Conservation (phyloP, 2,797 vertebrate species). For the Gymnocypris eckloni region DNA sequence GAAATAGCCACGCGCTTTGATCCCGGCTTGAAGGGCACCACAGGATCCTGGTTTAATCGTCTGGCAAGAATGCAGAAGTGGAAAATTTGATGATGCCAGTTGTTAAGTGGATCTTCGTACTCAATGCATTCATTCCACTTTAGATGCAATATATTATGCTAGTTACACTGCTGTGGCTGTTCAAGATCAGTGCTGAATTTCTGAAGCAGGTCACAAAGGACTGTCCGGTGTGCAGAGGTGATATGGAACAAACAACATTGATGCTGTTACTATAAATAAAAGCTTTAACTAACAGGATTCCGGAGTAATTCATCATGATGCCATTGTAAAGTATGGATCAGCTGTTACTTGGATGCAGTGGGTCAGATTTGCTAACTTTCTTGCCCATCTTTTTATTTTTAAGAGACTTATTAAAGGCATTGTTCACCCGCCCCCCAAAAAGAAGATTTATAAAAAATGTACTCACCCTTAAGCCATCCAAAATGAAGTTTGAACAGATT, state of each 20-base stretch:
- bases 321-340: background rate
- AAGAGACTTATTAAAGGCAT: background rate
- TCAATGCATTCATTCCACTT: slow-evolving; percentile 28
- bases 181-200: slow-evolving; percentile 11
- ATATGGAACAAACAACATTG: background rate
- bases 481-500: background rate
- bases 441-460: too few relatives aligned
- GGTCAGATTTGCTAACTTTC: background rate
- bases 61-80: slow-evolving; percentile 57
- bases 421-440: too few relatives aligned
- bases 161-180: slow-evolving; percentile 1
- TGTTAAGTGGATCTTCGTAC: slow-evolving; percentile 47
- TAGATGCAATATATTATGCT: slow-evolving; percentile 23
- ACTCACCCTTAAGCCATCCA: background rate
- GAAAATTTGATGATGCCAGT: slow-evolving; percentile 48
- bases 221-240: background rate
- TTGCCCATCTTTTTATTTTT: background rate
- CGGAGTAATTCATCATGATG: background rate
- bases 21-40: slow-evolving; percentile 69
- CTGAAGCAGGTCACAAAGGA: background rate
- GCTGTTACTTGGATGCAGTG: background rate
- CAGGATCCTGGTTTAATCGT: slow-evolving; percentile 66
- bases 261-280: background rate
- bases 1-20: slow-evolving; percentile 69
- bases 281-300: background rate